Evolutionary conservation across 2,888 invertebrate genomes (phyloP).

Genomic region (Ypsolopha sequella): DNA sequence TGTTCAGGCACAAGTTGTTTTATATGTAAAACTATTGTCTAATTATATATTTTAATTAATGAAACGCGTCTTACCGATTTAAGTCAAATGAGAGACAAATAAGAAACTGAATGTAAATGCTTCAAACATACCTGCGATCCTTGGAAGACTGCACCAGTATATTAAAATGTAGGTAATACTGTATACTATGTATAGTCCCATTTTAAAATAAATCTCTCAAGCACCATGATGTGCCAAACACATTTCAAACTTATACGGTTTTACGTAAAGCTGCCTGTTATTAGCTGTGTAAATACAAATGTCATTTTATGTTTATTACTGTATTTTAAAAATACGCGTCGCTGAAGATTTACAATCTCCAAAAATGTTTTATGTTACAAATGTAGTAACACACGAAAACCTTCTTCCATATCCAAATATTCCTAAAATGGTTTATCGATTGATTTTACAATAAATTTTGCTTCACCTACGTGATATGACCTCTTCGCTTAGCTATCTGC

Average conservation of each 20-base stretch:
- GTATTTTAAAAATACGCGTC: conserved; percentile 56
- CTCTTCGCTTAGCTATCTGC: conserved; percentile 45
- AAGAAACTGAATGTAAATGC: conserved; percentile 15
- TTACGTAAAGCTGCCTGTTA: conserved; percentile 27
- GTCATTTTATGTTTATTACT: conserved; percentile 20
- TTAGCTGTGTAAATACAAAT: conserved; percentile 36
- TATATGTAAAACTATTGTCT: conserved; percentile 7
- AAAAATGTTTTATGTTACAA: conserved; percentile 43
- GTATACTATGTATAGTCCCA: conserved; percentile 41
- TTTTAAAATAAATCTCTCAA: conserved; percentile 51
- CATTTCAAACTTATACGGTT: conserved; percentile 27
- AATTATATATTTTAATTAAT: neutral
- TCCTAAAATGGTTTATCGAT: neutral
- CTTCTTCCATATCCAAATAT: neutral
- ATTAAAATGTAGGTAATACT: conserved; percentile 53
- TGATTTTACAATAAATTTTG: conserved; percentile 28
- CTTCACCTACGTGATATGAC: conserved; percentile 60
- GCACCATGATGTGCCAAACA: conserved; percentile 51
- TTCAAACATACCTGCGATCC: conserved; percentile 33
- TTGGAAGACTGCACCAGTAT: conserved; percentile 58
- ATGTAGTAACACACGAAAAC: conserved; percentile 8
- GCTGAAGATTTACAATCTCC: conserved; percentile 64
- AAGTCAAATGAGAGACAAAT: conserved; percentile 1
- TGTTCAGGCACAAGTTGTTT: conserved; percentile 21
- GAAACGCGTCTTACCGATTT: conserved; percentile 1